Evolutionary conservation across 2,797 vertebrate genomes (phyloP), one percentile per base, ranked within the genome.

Genomic region (Anisognathus igniventris): DNA sequence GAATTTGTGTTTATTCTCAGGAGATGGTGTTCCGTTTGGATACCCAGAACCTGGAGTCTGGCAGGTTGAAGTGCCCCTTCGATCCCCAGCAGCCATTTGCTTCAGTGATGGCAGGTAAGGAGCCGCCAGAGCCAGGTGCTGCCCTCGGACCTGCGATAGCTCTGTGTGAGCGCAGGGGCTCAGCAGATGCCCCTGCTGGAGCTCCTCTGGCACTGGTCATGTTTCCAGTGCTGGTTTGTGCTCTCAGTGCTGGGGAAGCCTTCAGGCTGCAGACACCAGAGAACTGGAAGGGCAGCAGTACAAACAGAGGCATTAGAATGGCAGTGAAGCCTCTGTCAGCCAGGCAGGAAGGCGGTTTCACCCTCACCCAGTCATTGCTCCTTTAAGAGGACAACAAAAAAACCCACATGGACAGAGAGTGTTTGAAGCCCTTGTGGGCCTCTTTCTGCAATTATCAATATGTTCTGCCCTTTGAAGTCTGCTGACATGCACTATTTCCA

Each of bases 1-100:
- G 40, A 84, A 20, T 54, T 74, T 79, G 20, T 72, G 24, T 96
- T 96, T 94, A 6, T 91, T 90, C 72, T 84, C 97, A 99, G 99
- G 99, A 99, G 82, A 97, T 97, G 2, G 90, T 96, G 24, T 99
- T 99, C 97, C 98, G 98, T 39, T 96, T 99, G 94, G 98, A 99
- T 91, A 92, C 97, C 68, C 95, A 98, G 74, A 98, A 97, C 85
- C 86, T 98, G 93, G 99, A 99, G 96, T 99, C 99, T n/a, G 99
- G 99, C 75, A 98, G 99, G 90, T 96, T 99, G 96, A 99, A 99
- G 95, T 99, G 99, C 94, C 99, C 99, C 25, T 99, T 99, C 31
- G 99, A 99, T 97, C 99, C 99, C 23, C 97, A 98, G 85, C 99
- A 99, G 94, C 98, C 99, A 0, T 99, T 99, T 95, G 98, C 99